These are phyloP conservation scores for Lithobates pipiens DNA, from an alignment of 2,797 vertebrate species.

Conservation along the genomic window DNA sequence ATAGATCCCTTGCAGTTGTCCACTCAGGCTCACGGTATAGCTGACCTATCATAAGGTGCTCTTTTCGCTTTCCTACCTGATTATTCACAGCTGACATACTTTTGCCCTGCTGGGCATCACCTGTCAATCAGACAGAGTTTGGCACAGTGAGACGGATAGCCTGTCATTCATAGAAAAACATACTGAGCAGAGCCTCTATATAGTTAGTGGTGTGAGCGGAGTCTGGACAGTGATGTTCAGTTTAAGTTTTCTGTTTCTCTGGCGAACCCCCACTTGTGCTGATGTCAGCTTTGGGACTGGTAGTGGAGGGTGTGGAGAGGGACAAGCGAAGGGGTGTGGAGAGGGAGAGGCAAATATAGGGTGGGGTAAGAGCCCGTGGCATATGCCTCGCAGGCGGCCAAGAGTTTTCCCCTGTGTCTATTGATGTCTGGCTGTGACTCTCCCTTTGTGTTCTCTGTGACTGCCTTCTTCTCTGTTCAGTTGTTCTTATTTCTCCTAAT, in stretches of 20 bases:
- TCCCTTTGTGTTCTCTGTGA: neutral
- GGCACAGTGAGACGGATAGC: neutral
- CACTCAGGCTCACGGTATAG: neutral
- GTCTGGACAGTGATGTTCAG: slow-evolving; percentile 43
- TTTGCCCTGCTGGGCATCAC: neutral
- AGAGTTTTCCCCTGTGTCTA: slow-evolving; percentile 45
- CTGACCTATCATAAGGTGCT: slow-evolving; percentile 8
- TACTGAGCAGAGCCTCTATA: neutral
- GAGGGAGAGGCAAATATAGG: slow-evolving; percentile 51
- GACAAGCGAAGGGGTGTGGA: slow-evolving; percentile 31
- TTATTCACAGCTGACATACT: too few relatives aligned
- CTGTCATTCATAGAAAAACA: slow-evolving; percentile 16
- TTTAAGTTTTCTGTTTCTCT: slow-evolving; percentile 19
- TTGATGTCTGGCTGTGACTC: slow-evolving; percentile 4
- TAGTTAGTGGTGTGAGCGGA: slow-evolving; percentile 5
- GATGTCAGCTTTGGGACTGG: slow-evolving; percentile 50
- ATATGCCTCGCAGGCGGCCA: slow-evolving; percentile 59
- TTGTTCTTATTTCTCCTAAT: neutral
- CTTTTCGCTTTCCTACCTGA: neutral
- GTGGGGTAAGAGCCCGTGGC: slow-evolving; percentile 66
- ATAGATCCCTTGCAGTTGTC: neutral
- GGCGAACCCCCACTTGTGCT: slow-evolving; percentile 3
- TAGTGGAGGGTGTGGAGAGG: slow-evolving; percentile 50
- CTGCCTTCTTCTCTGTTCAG: neutral
- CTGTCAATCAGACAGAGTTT: neutral